These are phyloP conservation scores for Doris montereyensis DNA, from an alignment of 2,888 invertebrate species.

Conservation along the genomic window DNA sequence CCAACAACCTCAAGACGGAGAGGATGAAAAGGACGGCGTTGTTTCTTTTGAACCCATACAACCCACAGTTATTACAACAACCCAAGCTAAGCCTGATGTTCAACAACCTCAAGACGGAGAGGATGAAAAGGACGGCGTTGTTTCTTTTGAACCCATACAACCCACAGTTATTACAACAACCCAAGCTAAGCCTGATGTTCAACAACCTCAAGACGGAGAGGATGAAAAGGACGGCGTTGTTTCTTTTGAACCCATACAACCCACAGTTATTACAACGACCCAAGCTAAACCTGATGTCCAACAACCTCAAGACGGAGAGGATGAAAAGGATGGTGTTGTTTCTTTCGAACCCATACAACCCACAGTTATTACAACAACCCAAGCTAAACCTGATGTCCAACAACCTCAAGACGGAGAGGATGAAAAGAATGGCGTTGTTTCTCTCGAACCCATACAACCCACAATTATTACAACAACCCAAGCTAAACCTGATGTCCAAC, in stretches of 20 bases:
- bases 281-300: conserved; percentile 32
- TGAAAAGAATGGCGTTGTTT: background rate
- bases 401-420: conserved; percentile 38
- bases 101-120: conserved; percentile 13
- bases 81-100: conserved; percentile 28
- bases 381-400: conserved; percentile 43
- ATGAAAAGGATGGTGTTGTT: conserved; percentile 18
- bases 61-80: background rate
- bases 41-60: conserved; percentile 32
- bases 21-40: conserved; percentile 6
- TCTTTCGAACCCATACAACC: conserved; percentile 7
- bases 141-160: conserved; percentile 10
- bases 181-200: no score
- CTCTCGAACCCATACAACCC: background rate
- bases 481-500: conserved; percentile 21
- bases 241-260: conserved; percentile 15
- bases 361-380: conserved; percentile 39
- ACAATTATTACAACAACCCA: background rate
- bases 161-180: background rate
- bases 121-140: conserved; percentile 32
- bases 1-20: conserved; percentile 37
- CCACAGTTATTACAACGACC: background rate
- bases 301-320: conserved; percentile 6
- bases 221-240: background rate
- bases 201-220: no score